phyloP scores from a whole-genome alignment of 2,888 invertebrate species.

The Itoplectis maculator region DNA sequence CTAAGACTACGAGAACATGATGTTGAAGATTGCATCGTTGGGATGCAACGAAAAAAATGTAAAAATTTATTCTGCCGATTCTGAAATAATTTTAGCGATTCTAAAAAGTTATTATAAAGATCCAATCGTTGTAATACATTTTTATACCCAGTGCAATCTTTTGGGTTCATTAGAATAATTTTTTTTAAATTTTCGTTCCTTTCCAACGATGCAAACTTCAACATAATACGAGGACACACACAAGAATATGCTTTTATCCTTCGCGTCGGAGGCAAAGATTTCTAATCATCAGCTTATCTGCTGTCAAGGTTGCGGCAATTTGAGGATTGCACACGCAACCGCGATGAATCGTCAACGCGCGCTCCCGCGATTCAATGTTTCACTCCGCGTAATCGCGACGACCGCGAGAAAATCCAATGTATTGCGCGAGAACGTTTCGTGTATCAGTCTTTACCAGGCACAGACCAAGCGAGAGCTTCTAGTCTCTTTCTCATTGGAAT shows the following conservation, averaged over 20 bases:
- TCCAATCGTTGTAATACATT: too few relatives aligned
- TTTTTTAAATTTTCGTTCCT: too few relatives aligned
- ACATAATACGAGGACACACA: not conserved
- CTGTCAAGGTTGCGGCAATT: constrained; percentile 48
- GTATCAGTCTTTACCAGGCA: too few relatives aligned
- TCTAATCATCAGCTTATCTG: not conserved
- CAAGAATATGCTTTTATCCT: not conserved
- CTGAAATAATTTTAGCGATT: too few relatives aligned
- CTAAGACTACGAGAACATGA: too few relatives aligned
- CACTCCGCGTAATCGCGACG: constrained; percentile 2
- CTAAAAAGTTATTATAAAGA: too few relatives aligned
- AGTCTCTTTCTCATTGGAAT: constrained; percentile 27
- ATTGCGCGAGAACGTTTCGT: constrained; percentile 21
- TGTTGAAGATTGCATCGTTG: too few relatives aligned
- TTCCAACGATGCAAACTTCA: too few relatives aligned
- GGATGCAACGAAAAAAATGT: too few relatives aligned
- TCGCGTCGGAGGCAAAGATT: not conserved
- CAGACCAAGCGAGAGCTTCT: not conserved
- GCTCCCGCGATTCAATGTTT: constrained; percentile 11
- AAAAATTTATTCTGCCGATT: too few relatives aligned
- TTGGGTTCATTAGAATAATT: too few relatives aligned
- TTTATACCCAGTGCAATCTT: too few relatives aligned
- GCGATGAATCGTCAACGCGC: constrained; percentile 30
- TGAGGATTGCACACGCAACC: constrained; percentile 42
- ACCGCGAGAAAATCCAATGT: not conserved